Conservation (phyloP, 2,888 invertebrate genomes). For the Cloeon dipterum region DNA sequence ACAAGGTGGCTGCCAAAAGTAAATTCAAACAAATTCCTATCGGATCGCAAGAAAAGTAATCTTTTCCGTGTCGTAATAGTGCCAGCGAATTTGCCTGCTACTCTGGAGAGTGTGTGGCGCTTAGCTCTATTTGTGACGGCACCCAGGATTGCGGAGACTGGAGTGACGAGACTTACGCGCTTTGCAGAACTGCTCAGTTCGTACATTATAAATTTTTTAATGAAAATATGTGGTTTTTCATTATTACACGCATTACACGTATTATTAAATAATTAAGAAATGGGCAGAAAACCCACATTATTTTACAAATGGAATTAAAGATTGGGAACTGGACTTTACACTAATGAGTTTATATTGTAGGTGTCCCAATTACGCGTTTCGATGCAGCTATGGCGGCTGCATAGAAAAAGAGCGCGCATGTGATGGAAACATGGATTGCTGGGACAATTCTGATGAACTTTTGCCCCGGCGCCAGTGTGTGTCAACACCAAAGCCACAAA, state of each 20-base stretch:
- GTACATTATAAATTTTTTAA: not conserved
- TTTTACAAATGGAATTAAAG: not conserved
- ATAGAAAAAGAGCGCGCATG: not conserved
- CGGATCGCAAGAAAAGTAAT: too few relatives aligned
- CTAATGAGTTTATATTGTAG: not conserved
- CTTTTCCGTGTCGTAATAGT: too few relatives aligned
- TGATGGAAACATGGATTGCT: not conserved
- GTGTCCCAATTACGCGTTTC: not conserved
- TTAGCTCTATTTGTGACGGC: not conserved
- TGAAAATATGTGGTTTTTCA: too few relatives aligned
- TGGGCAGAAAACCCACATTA: not conserved
- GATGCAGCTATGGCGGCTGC: not conserved
- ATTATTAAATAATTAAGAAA: too few relatives aligned
- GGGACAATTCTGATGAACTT: not conserved
- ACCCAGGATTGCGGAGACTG: not conserved
- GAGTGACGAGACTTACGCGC: not conserved
- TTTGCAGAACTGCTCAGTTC: not conserved
- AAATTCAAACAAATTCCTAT: too few relatives aligned
- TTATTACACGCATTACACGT: too few relatives aligned
- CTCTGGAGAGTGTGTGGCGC: not conserved
- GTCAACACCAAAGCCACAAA: not conserved
- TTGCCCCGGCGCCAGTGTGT: too few relatives aligned
- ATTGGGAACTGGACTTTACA: not conserved
- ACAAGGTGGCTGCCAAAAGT: too few relatives aligned
- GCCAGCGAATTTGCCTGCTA: not conserved